phyloP scores from a whole-genome alignment of 2,888 invertebrate genomes.

The Spilarctia lutea region DNA sequence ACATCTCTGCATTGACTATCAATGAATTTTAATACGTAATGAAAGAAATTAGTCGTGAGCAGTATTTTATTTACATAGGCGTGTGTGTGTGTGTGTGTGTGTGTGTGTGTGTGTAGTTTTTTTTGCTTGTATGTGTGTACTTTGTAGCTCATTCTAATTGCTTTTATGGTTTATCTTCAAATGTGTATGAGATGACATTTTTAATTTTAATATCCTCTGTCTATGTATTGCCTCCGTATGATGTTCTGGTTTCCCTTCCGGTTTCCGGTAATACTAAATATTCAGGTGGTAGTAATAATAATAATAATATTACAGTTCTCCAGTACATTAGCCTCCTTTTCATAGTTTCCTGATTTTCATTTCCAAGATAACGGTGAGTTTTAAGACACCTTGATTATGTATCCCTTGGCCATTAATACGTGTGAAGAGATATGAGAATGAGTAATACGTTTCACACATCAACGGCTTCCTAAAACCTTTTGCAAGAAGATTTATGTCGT shows the following conservation, averaged over 20 bases:
- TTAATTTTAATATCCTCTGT: background rate
- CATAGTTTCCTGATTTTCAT: background rate
- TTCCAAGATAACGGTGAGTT: background rate
- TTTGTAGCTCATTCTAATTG: background rate
- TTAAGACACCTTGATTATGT: background rate
- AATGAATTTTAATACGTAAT: background rate
- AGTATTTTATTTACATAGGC: background rate
- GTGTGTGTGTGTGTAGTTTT: background rate
- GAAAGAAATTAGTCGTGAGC: background rate
- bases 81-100: background rate
- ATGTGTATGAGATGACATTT: background rate
- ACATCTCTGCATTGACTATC: background rate
- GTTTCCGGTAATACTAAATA: background rate
- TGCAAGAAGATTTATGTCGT: constrained; percentile 53
- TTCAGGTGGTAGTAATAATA: background rate
- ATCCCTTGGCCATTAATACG: background rate
- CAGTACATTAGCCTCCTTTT: background rate
- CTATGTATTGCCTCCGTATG: background rate
- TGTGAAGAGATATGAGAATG: background rate
- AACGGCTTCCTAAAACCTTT: constrained; percentile 37
- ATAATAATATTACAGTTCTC: background rate
- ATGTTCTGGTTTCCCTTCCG: background rate
- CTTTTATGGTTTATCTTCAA: background rate
- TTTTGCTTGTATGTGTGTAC: background rate
- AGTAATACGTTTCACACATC: constrained; percentile 15